These are phyloP conservation scores for Ptilorrhoa leucosticta DNA, from an alignment of 2,113 vertebrate genomes.

Conservation along the genomic window DNA sequence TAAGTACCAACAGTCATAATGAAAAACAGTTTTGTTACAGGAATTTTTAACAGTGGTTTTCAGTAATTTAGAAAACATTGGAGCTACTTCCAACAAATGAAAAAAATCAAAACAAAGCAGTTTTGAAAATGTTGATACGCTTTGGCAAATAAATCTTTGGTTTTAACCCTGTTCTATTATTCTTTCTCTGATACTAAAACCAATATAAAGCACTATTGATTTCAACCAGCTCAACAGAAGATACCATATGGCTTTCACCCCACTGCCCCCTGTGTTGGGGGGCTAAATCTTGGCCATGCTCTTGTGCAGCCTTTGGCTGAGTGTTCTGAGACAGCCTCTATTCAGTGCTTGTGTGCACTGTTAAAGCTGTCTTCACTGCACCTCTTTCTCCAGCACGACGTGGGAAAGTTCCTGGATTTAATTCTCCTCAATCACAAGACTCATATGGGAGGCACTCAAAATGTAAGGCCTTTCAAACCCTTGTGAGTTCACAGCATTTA, in stretches of 20 bases:
- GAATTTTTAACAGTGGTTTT: slow-evolving; percentile 1
- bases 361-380: background rate
- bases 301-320: background rate
- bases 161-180: background rate
- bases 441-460: background rate
- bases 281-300: accelerated
- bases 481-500: background rate
- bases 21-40: background rate
- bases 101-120: background rate
- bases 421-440: background rate
- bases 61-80: background rate
- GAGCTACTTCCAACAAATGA: background rate
- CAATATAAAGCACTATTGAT: background rate
- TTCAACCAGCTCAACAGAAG: background rate
- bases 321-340: background rate
- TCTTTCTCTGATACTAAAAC: background rate
- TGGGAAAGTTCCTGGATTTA: background rate
- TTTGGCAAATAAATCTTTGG: background rate
- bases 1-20: slow-evolving; percentile 3
- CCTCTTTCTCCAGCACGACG: background rate
- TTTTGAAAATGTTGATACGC: background rate
- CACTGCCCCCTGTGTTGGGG: accelerated
- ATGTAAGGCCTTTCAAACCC: background rate
- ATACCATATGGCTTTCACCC: background rate
- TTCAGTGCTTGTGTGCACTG: accelerated